Evolutionary conservation across 53 echinoderm and acorn worm genomes (phyloP).

Genomic region (Patiria pectinifera): DNA sequence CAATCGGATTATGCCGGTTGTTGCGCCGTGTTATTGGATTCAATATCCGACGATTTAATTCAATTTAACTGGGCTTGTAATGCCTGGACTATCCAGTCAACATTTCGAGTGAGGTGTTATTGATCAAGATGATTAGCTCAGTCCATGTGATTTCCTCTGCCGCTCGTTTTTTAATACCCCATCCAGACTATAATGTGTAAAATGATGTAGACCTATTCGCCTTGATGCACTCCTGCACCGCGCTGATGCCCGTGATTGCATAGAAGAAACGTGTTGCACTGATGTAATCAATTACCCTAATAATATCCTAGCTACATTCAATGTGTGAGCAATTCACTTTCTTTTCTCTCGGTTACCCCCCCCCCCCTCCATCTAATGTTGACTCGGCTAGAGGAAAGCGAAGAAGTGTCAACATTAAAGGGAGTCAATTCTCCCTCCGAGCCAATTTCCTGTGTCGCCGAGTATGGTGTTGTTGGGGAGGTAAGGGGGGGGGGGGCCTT

Average conservation of each 20-base stretch:
- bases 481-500: neutral
- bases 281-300: slow-evolving; percentile 55
- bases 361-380: slow-evolving; percentile 24
- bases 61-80: slow-evolving; percentile 6
- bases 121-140: slow-evolving; percentile 42
- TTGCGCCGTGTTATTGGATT: slow-evolving; percentile 5
- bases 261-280: slow-evolving; percentile 25
- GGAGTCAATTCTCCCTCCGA: slow-evolving; percentile 49
- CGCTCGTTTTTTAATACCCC: neutral
- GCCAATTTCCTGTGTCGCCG: slow-evolving; percentile 61
- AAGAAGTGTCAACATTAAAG: slow-evolving; percentile 60
- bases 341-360: neutral
- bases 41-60: slow-evolving; percentile 11
- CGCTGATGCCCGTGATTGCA: neutral
- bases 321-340: slow-evolving; percentile 24
- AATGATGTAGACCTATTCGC: neutral
- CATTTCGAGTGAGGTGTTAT: neutral
- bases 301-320: slow-evolving; percentile 59
- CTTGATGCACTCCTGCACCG: neutral
- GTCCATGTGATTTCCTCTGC: slow-evolving; percentile 7
- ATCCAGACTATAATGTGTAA: neutral
- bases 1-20: slow-evolving; percentile 25
- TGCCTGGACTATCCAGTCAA: neutral
- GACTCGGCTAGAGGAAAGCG: slow-evolving; percentile 60
- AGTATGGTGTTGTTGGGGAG: neutral